Evolutionary conservation across 2,113 vertebrate species (phyloP), one percentile per base, ranked within the genome.

Genomic region (Ascaphus truei): DNA sequence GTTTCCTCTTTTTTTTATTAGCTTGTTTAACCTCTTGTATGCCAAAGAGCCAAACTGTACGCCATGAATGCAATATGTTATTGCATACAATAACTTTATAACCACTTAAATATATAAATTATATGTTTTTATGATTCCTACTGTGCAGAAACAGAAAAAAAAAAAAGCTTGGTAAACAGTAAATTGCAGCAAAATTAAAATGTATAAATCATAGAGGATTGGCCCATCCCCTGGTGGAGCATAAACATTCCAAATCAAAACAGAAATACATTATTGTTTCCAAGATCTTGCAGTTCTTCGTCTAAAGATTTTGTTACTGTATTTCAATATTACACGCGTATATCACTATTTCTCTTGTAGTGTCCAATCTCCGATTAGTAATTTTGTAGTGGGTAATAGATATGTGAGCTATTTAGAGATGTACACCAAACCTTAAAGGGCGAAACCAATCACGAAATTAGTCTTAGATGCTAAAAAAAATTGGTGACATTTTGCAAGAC

Each of bases 171-270:
- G 29, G 41, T 53, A 41, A 41, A n/a, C 50, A 11, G 25, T 39
- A 26, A 55, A 66, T 41, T 30, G n/a, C 51, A 43, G 23, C 30
- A 43, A 66, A 66, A 66, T 66, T 66, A 56, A 66, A 66, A 41
- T 41, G 36, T 8, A 66, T 66, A 66, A 66, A 66, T 66, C 63
- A 43, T 7, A 31, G 1, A 31, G 36, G 31, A 66, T 41, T 55
- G 51, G 33, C 36, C 39, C 43, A 20, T 47, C 23, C 43, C 43
- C 43, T 47, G 7, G 43, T 47, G 43, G 43, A 47, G 3, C 11
- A 47, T 47, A 47, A 47, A 47, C 2, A 47, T 20, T 23, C 23
- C 20, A 6, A 22, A 20, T 2, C 43, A 18, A 20, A 9, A 3
- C 11, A 22, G 18, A 47, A 22, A 47, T 22, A 20, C 18, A 47